A percentile compares a stretch with the other conserved stretches of the same genome.
Evolutionary conservation across 2,113 vertebrate genomes (phyloP).

Genomic region (Ciconia stormi): DNA sequence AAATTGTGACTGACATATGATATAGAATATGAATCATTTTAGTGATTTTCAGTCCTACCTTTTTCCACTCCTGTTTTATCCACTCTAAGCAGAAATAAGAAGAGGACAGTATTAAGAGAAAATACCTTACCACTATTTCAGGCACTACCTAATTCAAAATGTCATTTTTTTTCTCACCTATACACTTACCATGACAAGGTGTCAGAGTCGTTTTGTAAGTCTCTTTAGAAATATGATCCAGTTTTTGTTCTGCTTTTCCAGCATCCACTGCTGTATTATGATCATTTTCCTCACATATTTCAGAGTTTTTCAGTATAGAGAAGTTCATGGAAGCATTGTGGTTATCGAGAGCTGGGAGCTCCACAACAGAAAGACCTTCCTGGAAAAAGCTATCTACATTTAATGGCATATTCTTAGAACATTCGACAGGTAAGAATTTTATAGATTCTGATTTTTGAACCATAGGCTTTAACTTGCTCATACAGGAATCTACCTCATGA

Average conservation of each 20-base stretch:
- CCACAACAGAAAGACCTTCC: not conserved
- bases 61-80: not conserved
- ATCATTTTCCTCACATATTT: not conserved
- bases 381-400: not conserved
- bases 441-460: not conserved
- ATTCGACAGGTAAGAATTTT: not conserved
- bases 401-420: not conserved
- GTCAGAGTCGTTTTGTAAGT: not conserved
- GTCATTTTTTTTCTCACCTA: not conserved
- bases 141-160: not conserved
- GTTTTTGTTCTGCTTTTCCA: conserved; percentile 21
- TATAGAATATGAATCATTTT: not conserved
- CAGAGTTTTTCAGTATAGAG: not conserved
- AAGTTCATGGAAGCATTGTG: not conserved
- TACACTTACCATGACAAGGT: conserved; percentile 59
- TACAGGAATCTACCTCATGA: not conserved
- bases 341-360: not conserved
- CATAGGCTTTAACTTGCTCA: not conserved
- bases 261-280: not conserved
- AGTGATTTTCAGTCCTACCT: not conserved
- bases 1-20: not conserved
- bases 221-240: not conserved
- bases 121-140: not conserved
- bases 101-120: not conserved
- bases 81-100: not conserved